Percentiles rank a stretch among this genome's conserved stretches.
phyloP scores from a whole-genome alignment of 2,797 vertebrate genomes.

The Myripristis jacobus region DNA sequence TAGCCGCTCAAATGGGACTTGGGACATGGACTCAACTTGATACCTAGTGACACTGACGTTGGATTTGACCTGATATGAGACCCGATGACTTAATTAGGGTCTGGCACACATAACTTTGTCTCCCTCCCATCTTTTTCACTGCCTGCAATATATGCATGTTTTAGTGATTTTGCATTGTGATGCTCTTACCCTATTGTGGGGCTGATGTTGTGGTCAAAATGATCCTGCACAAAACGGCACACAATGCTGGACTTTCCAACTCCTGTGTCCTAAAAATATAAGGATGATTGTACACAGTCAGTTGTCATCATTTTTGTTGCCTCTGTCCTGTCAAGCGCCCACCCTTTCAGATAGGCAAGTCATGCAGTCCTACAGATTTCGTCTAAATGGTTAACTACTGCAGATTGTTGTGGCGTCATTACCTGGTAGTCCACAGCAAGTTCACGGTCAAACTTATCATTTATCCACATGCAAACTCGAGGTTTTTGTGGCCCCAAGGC shows the following conservation, averaged over 20 bases:
- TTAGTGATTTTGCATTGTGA: neutral
- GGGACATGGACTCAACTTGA: neutral
- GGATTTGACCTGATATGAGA: neutral
- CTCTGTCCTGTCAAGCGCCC: conserved; percentile 31
- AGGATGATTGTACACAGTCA: conserved; percentile 4
- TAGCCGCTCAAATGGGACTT: neutral
- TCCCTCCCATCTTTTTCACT: neutral
- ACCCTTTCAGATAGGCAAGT: neutral
- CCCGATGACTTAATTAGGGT: neutral
- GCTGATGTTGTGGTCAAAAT: conserved; percentile 98
- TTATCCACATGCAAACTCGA: neutral
- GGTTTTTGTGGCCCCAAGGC: neutral
- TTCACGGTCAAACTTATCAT: neutral
- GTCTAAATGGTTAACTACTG: neutral
- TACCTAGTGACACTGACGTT: neutral
- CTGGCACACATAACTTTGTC: neutral
- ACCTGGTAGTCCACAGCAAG: neutral
- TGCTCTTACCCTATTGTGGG: conserved; percentile 95
- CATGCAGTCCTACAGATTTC: neutral
- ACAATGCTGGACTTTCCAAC: conserved; percentile 99
- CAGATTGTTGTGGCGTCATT: neutral
- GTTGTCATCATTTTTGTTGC: conserved; percentile 13
- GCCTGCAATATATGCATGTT: neutral
- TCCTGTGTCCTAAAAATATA: conserved; percentile 92
- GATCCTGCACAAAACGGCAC: conserved; percentile 96